Evolutionary conservation across 2,113 vertebrate genomes (phyloP), one percentile per base, ranked within the genome.

Genomic region (Xiphophorus couchianus): DNA sequence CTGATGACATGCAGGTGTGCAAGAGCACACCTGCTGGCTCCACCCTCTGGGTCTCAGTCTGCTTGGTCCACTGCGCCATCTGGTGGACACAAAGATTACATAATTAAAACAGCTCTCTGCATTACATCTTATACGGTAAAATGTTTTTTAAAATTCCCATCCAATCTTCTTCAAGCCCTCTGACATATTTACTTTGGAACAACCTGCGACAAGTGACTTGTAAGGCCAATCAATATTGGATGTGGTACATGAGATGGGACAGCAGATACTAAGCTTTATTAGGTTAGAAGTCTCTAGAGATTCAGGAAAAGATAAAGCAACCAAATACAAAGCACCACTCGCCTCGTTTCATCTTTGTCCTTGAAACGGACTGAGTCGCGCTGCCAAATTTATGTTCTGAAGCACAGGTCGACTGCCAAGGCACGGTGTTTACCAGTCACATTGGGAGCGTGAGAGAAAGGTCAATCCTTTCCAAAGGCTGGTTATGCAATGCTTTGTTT

Each of bases 211-310:
- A 60, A 33, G 27, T 64, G 54, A 74, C 74, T 66, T 65, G 28
- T 68, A 30, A 28, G 10, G 74, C 37, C 10, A 35, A 30, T 29
- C 54, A 51, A 2, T 72, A 11, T 66, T 69, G 62, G 60, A 61
- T 74, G 66, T 78, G 71, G 74, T 77, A 69, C 62, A 58, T 8
- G 13, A 62, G 77, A 85, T 73, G 64, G 7, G 68, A 80, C 69
- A 66, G 0, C 22, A 48, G 62, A 83, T 84, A 88, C 67, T 30
- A 44, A 66, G 69, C 71, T 81, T 14, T 66, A 82, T 82, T 86
- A 80, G 66, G 39, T 81, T 89, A 81, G 77, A 89, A 81, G 84
- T 84, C 77, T 86, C 76, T 54, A 73, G 66, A 80, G 73, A 89
- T 87, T 87, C 75, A 87, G 76, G 83, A 73, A 84, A 73, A 70